These are phyloP conservation scores for Axinella damicornis DNA, from an alignment of 37 sponge, comb jelly and placozoan genomes.

Conservation along the genomic window DNA sequence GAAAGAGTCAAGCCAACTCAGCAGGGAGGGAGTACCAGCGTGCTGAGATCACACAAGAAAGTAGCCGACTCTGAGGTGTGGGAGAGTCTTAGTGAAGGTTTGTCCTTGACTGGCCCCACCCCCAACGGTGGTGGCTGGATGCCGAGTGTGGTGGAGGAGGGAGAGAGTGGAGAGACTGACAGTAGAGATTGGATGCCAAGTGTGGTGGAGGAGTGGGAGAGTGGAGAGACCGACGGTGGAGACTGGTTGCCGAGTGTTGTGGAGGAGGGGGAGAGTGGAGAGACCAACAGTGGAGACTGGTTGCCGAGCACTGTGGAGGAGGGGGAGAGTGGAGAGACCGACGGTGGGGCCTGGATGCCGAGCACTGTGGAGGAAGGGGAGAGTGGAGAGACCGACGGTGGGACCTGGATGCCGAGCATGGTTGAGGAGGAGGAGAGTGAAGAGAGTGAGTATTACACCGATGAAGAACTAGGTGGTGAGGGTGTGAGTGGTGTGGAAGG, in stretches of 20 bases:
- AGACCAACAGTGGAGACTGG: not conserved
- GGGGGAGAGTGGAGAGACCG: not conserved
- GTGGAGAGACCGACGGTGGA: not conserved
- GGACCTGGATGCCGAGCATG: not conserved
- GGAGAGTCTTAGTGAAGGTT: too few species aligned
- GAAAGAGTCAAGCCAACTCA: not conserved
- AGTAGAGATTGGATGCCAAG: conserved; percentile 2
- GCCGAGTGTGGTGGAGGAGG: conserved; percentile 7
- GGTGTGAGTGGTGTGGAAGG: not conserved
- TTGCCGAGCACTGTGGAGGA: conserved; percentile 4
- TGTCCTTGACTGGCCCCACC: too few species aligned
- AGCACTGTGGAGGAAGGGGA: not conserved
- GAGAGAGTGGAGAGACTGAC: not conserved
- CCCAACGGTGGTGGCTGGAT: not conserved
- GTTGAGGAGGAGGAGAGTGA: not conserved
- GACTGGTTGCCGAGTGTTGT: not conserved
- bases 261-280: conserved; percentile 4
- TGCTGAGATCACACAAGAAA: too few species aligned
- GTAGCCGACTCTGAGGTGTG: too few species aligned
- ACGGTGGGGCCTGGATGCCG: not conserved
- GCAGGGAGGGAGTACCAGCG: not conserved
- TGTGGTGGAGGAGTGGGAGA: not conserved
- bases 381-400: conserved; percentile 15
- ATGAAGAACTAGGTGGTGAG: conserved; percentile 44
- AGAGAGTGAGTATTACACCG: conserved; percentile 50